Base-by-base conservation (phyloP, 2,113 vertebrate genomes). In the Rhinoderma darwinii region DNA sequence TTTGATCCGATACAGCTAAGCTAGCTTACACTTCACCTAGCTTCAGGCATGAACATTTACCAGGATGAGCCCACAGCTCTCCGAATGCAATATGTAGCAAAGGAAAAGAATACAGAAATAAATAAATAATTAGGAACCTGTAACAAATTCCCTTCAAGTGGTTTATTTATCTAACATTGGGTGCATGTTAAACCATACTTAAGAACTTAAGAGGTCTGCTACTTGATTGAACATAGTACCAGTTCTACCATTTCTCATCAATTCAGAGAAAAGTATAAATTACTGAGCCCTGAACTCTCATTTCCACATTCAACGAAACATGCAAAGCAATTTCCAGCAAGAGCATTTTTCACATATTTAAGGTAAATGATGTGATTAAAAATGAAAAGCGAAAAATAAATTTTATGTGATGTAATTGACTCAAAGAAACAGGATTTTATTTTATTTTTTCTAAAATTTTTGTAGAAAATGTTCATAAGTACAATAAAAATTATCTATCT, bases 211-310 rank as follows among this genome's bases (percentile, higher is more conserved):
- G 80, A 91, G 39, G 32, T 83, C 87, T 84, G 79, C 90, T 91
- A 89, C 84, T 89, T 72, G 88, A 56, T 82, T 91, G 78, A 91
- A 91, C 39, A 86, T 89, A 68, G 88, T 82, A 59, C 88, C 90
- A 90, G 90, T 89, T 73, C 8, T 86, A 84, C 86, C 86, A 90
- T 89, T 92, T 92, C 91, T 91, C 82, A 88, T 91, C 25, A 30
- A 68, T 89, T 89, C 27, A 37, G 25, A 22, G 90, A 44, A 30
- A 43, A 89, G n/a, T 10, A 84, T 51, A 88, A 5, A 47, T 10
- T 74, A 78, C 32, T 70, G 56, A 88, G 3, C 86, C 79, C 84
- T 87, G 84, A 89, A 89, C 35, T 88, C 54, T 83, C 63, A 84
- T 61, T 25, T 74, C 68, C 35, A 75, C 82, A 17, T 83, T 47